Evolutionary conservation across 2,888 invertebrate genomes (phyloP).

Genomic region (Stegophylla sp.): DNA sequence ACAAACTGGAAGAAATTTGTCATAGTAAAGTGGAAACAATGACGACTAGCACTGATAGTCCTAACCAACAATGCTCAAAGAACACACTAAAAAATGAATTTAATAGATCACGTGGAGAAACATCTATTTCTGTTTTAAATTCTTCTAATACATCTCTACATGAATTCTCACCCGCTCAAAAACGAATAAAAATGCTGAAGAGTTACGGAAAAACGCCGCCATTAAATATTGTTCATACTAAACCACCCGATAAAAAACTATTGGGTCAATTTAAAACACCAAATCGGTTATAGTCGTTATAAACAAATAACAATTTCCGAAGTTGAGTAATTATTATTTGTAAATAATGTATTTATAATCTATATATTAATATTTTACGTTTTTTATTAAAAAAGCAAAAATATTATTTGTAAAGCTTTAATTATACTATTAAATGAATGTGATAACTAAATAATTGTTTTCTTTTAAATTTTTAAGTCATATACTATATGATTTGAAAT

Average conservation of each 20-base stretch:
- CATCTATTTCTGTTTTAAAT: background rate
- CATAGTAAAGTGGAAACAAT: background rate
- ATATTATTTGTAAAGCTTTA: constrained; percentile 10
- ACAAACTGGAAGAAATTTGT: constrained; percentile 22
- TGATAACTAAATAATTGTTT: too few species aligned
- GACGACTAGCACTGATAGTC: background rate
- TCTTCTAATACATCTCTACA: constrained; percentile 16
- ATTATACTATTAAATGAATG: background rate
- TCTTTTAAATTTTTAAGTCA: too few species aligned
- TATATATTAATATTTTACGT: background rate
- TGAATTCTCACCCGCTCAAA: constrained; percentile 44
- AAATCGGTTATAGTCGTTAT: constrained; percentile 2
- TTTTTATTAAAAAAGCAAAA: background rate
- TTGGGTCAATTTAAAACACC: constrained; percentile 47
- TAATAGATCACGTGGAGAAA: constrained; percentile 5
- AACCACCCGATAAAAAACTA: constrained; percentile 44
- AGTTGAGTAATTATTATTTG: constrained; percentile 5
- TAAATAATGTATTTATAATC: background rate
- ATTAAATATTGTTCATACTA: constrained; percentile 47
- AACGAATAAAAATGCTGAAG: constrained; percentile 48
- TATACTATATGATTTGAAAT: too few species aligned
- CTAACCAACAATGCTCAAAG: background rate
- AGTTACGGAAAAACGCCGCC: constrained; percentile 46
- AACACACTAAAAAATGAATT: constrained; percentile 11
- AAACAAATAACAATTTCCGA: background rate